Percentiles rank a stretch among this genome's conserved stretches.
Evolutionary conservation across 2,113 vertebrate species (phyloP).

Genomic region (Cricetomys ansorgei): DNA sequence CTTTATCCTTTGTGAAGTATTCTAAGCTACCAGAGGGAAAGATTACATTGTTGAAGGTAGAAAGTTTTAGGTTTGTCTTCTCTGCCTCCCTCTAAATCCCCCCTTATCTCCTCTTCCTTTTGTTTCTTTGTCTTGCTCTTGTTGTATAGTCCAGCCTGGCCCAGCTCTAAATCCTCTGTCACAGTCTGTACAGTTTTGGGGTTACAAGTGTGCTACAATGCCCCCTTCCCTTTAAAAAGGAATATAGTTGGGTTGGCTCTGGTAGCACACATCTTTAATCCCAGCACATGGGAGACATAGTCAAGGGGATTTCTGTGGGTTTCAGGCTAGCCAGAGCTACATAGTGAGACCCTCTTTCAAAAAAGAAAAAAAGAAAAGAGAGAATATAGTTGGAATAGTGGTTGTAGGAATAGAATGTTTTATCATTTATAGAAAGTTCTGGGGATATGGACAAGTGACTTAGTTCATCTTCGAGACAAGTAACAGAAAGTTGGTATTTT

Average conservation of each 20-base stretch:
- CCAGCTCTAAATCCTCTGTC: not conserved
- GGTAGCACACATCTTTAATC: not conserved
- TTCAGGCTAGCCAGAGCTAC: not conserved
- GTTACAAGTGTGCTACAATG: not conserved
- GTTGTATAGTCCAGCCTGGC: not conserved
- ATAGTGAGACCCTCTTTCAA: not conserved
- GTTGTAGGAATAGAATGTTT: not conserved
- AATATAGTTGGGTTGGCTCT: not conserved
- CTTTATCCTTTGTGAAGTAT: not conserved
- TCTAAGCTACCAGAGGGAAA: not conserved
- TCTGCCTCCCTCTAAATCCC: not conserved
- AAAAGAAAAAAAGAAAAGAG: not conserved
- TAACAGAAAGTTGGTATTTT: not conserved
- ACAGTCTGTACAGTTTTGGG: not conserved
- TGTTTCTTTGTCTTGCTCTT: not conserved
- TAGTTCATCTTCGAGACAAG: not conserved
- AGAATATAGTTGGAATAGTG: not conserved
- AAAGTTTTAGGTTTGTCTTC: not conserved
- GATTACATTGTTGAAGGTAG: not conserved
- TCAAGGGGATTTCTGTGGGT: not conserved
- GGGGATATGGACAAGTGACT: not conserved
- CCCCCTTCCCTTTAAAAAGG: not conserved
- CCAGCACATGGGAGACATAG: not conserved
- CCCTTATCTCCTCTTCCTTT: not conserved
- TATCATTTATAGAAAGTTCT: conserved; percentile 9